Evolutionary conservation across 2,888 invertebrate genomes (phyloP).

Genomic region (Cheilosia impressa): DNA sequence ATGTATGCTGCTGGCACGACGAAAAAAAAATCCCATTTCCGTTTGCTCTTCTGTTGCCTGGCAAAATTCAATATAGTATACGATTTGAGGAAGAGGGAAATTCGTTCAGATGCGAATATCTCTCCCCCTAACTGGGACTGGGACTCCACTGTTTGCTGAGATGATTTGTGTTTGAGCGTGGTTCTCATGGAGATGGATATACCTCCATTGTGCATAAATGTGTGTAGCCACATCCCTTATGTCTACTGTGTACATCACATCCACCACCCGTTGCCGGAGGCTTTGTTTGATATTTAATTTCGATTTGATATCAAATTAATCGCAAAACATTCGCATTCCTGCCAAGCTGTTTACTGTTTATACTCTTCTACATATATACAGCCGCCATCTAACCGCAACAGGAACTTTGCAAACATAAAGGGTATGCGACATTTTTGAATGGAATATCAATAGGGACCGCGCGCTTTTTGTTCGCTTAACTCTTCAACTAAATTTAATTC

Average conservation of each 20-base stretch:
- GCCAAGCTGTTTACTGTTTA: background rate
- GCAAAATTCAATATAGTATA: slow-evolving; percentile 6
- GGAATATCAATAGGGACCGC: too few relatives aligned
- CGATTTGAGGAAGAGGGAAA: slow-evolving; percentile 5
- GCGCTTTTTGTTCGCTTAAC: too few relatives aligned
- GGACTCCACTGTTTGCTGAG: background rate
- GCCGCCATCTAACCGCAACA: too few relatives aligned
- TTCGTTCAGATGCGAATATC: background rate
- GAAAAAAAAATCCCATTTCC: slow-evolving; percentile 9
- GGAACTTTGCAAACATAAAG: too few relatives aligned
- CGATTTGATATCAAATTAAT: slow-evolving; percentile 41
- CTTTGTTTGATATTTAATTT: slow-evolving; percentile 18
- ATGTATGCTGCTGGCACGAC: background rate
- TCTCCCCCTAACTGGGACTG: background rate
- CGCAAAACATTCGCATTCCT: slow-evolving; percentile 26
- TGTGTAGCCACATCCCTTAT: background rate
- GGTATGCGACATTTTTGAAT: too few relatives aligned
- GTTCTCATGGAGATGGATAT: background rate
- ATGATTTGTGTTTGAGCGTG: background rate
- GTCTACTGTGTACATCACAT: background rate
- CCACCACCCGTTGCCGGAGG: background rate
- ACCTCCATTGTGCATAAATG: background rate
- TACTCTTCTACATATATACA: background rate
- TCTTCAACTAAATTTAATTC: too few relatives aligned
- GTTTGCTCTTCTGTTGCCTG: background rate